These are phyloP conservation scores for Clivina fossor DNA, from an alignment of 2,888 invertebrate species.

Conservation along the genomic window DNA sequence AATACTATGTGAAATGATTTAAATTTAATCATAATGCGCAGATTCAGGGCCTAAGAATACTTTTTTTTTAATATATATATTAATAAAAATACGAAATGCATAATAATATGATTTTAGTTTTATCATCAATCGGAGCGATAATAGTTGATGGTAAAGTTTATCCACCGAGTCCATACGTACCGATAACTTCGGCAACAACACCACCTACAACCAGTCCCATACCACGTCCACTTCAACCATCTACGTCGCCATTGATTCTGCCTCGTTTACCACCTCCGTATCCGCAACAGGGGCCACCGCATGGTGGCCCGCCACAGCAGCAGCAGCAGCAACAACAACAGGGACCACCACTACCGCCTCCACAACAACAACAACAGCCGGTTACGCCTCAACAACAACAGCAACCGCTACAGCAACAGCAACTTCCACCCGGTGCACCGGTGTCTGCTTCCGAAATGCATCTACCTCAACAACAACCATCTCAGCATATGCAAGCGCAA, in stretches of 20 bases:
- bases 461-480: constrained; percentile 29
- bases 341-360: constrained; percentile 46
- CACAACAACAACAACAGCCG: constrained; percentile 45
- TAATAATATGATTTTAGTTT: constrained; percentile 56
- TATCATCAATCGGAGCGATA: constrained; percentile 77
- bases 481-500: constrained; percentile 22
- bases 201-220: constrained; percentile 45
- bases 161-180: constrained; percentile 48
- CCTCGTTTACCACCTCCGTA: constrained; percentile 45
- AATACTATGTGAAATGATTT: no score
- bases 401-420: constrained; percentile 33
- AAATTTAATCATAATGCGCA: no score
- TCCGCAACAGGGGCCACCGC: constrained; percentile 46
- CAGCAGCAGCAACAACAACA: constrained; percentile 44
- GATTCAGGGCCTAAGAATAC: no score
- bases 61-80: no score
- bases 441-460: constrained; percentile 40
- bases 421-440: constrained; percentile 46
- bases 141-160: constrained; percentile 83
- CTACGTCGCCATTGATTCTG: constrained; percentile 43
- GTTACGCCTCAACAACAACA: constrained; percentile 37
- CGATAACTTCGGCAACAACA: constrained; percentile 36
- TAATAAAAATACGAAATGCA: no score
- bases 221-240: constrained; percentile 49
- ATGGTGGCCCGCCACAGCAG: constrained; percentile 51